Evolutionary conservation across 2,888 invertebrate genomes (phyloP).

Genomic region (Cordylochernes scorpioides): DNA sequence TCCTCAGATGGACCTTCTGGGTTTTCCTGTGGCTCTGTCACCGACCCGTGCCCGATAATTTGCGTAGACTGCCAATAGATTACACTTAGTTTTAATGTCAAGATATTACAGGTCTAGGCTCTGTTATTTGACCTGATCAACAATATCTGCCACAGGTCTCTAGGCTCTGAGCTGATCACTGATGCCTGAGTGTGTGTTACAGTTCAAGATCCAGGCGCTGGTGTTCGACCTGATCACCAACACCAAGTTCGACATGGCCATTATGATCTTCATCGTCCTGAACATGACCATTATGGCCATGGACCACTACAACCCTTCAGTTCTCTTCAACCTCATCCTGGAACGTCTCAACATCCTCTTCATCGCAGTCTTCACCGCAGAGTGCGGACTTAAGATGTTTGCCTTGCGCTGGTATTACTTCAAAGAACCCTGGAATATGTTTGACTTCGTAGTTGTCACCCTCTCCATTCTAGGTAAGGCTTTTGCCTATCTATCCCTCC

Average conservation of each 20-base stretch:
- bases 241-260: slow-evolving; percentile 97
- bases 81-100: too few species aligned
- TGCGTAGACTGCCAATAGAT: too few species aligned
- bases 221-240: slow-evolving; percentile 91
- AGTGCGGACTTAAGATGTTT: slow-evolving; percentile 92
- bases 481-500: too few species aligned
- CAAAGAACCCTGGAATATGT: slow-evolving; percentile 97
- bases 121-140: too few species aligned
- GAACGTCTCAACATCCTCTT: slow-evolving; percentile 88
- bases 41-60: too few species aligned
- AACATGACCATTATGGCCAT: slow-evolving; percentile 97
- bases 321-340: slow-evolving; percentile 33
- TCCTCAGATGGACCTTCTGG: too few species aligned
- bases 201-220: slow-evolving; percentile 88
- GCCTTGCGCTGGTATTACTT: slow-evolving; percentile 94
- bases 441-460: slow-evolving; percentile 95
- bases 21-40: too few species aligned
- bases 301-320: slow-evolving; percentile 76
- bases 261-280: slow-evolving; percentile 92
- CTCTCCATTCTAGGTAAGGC: slow-evolving; percentile 79
- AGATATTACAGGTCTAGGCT: too few species aligned
- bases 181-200: too few species aligned
- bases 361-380: slow-evolving; percentile 90
- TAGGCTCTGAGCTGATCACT: too few species aligned
- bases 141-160: too few species aligned